Percentiles rank a stretch among this genome's conserved stretches.
These are phyloP conservation scores for Poeciliopsis infans DNA, from an alignment of 2,797 vertebrate species.

Conservation along the genomic window DNA sequence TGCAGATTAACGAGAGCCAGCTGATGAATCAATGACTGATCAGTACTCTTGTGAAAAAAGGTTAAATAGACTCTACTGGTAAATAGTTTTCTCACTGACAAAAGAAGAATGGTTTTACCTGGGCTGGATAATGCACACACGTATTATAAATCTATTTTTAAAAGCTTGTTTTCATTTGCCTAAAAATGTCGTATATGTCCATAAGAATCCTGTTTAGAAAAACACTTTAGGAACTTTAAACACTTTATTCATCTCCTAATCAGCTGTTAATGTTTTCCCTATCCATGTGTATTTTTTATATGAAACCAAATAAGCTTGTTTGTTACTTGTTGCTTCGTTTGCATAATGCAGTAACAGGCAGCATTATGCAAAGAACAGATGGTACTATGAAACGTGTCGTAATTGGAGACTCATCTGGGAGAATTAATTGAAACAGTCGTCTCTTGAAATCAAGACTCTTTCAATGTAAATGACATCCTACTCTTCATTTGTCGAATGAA, in stretches of 20 bases:
- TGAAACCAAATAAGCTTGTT: not conserved
- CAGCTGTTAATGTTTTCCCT: not conserved
- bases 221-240: not conserved
- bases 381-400: not conserved
- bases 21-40: not conserved
- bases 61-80: not conserved
- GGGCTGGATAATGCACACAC: no score
- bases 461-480: constrained; percentile 8
- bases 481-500: not conserved
- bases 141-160: not conserved
- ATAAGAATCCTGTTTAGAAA: not conserved
- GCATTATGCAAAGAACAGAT: constrained; percentile 21
- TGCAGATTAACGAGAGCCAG: no score
- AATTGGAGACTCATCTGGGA: constrained; percentile 11
- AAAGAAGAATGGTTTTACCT: not conserved
- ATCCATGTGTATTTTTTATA: not conserved
- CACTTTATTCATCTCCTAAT: not conserved
- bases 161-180: not conserved
- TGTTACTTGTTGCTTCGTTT: constrained; percentile 7
- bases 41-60: not conserved
- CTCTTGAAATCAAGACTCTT: constrained; percentile 5
- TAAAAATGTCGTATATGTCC: not conserved
- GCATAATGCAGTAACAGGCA: constrained; percentile 10
- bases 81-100: not conserved
- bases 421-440: constrained; percentile 5